phyloP scores from a whole-genome alignment of 2,797 vertebrate species.

The Eremophila alpestris region DNA sequence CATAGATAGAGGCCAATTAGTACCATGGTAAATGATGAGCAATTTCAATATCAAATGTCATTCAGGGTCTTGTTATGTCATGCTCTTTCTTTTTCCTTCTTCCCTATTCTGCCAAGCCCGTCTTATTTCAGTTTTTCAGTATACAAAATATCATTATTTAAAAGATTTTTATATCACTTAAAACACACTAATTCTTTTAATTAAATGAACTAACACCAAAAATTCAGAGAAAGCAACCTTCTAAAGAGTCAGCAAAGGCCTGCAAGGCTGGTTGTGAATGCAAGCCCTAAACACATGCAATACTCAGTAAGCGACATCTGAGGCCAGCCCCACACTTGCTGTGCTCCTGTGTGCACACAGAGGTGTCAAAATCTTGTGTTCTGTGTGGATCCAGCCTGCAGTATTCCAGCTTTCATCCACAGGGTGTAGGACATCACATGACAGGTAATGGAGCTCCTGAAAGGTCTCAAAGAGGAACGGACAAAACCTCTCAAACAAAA shows the following conservation, averaged over 20 bases:
- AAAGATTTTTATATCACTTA: not conserved
- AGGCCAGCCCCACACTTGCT: too few relatives aligned
- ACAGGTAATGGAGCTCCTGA: not conserved
- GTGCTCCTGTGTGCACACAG: too few relatives aligned
- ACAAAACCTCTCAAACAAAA: accelerated
- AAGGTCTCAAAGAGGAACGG: not conserved
- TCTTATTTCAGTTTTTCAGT: not conserved
- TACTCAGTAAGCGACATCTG: not conserved
- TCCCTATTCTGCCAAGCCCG: accelerated
- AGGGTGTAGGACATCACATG: not conserved
- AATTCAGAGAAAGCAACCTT: not conserved
- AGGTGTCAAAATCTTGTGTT: not conserved
- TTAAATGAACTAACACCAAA: not conserved
- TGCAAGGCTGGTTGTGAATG: not conserved
- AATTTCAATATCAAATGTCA: constrained; percentile 40
- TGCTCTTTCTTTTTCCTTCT: not conserved
- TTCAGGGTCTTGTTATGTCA: not conserved
- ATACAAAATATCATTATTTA: not conserved
- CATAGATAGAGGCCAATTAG: constrained; percentile 24
- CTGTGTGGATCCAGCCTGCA: not conserved
- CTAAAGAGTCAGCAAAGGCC: not conserved
- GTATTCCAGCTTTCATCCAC: not conserved
- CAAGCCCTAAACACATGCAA: accelerated
- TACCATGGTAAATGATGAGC: not conserved
- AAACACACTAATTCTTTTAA: not conserved